Base-by-base conservation (phyloP, 2,113 vertebrate species). In the Archocentrus centrarchus region DNA sequence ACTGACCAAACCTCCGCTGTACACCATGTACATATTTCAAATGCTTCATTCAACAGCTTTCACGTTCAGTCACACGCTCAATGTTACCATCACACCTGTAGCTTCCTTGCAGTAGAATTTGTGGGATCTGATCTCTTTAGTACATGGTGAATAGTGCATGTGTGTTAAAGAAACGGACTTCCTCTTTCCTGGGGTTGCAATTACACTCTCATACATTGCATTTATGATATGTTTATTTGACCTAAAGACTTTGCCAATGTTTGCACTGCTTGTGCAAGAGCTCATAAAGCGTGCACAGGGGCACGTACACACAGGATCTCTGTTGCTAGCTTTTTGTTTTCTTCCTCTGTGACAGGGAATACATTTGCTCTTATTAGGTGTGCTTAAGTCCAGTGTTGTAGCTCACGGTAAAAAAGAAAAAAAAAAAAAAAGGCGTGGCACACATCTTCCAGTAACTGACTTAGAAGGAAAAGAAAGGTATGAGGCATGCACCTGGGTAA, bases 401-500 rank as follows among this genome's bases (percentile, higher is more conserved):
- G 18, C 2, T 17, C 5, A 6, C 50, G 2, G n/a, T n/a, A 22
- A 22, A 53, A 27, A 47, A 0, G 24, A 22, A 39, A 63, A 4
- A 4, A n/a, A 39, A 66, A 66, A 5, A 6, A 59, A 22, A 39
- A 11, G 53, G 18, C 0, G 37, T 27, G 15, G 50, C 32, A 39
- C 4, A 7, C 11, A 2, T 66, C 17, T 84, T 70, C 32, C 11
- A 50, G 17, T 70, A 55, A 83, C 15, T 35, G 8, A 14, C 6
- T 7, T 53, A 50, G n/a, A 59, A 32, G 27, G 11, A 76, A 87
- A 60, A 20, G 4, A 87, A 87, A 44, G 24, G 13, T 11, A 9
- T 41, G 35, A 76, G 15, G 17, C 2, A 1, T 59, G 70, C 87
- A 91, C 83, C 85, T 88, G 81, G 24, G 61, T 6, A 11, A 18